phyloP scores from a whole-genome alignment of 1,140 invertebrate genomes.

The Papilio polyxenes region DNA sequence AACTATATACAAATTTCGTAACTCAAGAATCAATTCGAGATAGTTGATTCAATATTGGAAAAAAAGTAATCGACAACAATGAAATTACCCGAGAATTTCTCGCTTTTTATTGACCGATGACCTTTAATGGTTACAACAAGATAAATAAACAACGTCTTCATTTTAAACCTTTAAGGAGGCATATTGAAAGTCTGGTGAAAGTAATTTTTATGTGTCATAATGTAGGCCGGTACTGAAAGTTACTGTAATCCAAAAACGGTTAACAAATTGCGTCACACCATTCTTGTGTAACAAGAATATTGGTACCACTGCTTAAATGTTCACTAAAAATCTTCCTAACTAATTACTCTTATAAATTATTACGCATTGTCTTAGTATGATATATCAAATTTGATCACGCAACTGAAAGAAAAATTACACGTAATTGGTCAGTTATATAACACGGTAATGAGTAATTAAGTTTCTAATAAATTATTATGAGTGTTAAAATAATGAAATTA shows the following conservation, averaged over 20 bases:
- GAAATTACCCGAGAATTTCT: background rate
- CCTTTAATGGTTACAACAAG: background rate
- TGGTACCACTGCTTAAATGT: no score
- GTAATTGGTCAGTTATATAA: background rate
- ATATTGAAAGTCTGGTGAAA: conserved; percentile 5
- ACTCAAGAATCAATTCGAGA: background rate
- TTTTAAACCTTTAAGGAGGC: background rate
- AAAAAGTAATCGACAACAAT: conserved; percentile 15
- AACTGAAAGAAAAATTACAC: background rate
- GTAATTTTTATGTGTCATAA: background rate
- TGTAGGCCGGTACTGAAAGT: no score
- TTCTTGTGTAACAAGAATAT: no score
- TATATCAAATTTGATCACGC: background rate
- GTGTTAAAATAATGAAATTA: background rate
- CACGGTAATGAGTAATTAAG: background rate
- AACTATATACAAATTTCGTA: no score
- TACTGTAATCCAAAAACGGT: no score
- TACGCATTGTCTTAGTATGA: no score
- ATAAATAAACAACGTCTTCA: background rate
- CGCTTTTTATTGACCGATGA: background rate
- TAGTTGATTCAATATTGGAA: conserved; percentile 5
- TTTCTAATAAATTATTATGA: background rate
- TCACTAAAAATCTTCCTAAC: no score
- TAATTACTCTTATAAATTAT: no score
- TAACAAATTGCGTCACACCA: no score